Evolutionary conservation across 2,888 invertebrate genomes (phyloP).

Genomic region (Eueremaeus valkanovi): DNA sequence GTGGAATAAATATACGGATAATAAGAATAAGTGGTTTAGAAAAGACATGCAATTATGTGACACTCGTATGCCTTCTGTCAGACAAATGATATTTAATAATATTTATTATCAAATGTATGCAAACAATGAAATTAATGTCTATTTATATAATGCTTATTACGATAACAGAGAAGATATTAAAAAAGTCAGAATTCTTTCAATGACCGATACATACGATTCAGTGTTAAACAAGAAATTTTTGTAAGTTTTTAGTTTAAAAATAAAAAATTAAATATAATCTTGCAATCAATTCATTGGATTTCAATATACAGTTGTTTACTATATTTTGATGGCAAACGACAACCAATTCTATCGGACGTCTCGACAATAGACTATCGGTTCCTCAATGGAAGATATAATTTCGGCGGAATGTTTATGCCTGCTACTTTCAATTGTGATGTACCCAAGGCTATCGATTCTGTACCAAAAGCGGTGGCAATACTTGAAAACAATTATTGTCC

Average conservation of each 20-base stretch:
- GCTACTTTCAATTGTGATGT: slow-evolving; percentile 8
- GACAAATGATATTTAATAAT: not conserved
- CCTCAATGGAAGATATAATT: too few species aligned
- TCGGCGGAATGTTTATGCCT: not conserved
- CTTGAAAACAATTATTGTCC: not conserved
- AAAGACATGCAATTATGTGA: not conserved
- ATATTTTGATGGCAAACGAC: slow-evolving; percentile 26
- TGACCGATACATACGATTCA: not conserved
- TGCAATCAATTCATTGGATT: too few species aligned
- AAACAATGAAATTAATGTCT: not conserved
- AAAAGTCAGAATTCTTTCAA: not conserved
- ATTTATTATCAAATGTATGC: not conserved
- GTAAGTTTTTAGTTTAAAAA: too few species aligned
- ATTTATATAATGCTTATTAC: slow-evolving; percentile 37
- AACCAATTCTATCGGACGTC: slow-evolving; percentile 8
- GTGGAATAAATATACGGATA: not conserved
- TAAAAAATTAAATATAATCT: too few species aligned
- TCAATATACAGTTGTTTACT: slow-evolving; percentile 36
- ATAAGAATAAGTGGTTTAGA: not conserved
- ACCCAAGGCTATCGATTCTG: not conserved
- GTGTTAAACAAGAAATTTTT: not conserved
- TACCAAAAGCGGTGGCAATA: slow-evolving; percentile 27
- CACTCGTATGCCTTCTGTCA: not conserved
- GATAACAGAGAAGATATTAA: slow-evolving; percentile 19
- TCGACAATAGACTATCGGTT: slow-evolving; percentile 8